Evolutionary conservation across 1,140 invertebrate genomes (phyloP), one percentile per base, ranked within the genome.

Genomic region (Ridgeia piscesae): DNA sequence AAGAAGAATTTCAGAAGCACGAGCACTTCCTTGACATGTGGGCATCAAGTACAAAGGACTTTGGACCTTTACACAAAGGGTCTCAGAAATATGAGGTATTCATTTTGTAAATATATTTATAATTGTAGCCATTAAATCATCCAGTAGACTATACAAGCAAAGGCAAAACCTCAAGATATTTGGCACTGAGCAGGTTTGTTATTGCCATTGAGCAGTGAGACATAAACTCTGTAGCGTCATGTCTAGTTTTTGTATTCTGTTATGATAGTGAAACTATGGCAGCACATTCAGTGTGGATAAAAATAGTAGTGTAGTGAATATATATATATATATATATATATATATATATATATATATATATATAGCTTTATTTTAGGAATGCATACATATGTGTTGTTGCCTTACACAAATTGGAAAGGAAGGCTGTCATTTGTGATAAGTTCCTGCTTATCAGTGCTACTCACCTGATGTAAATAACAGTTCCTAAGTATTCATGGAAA

Each of bases 1-100:
- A 94, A 89, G 92, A 93, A 33, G 93, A 94, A 21, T 94, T 94
- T 90, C 93, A 94, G 33, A 93, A 94, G 42, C 94, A 94, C 33
- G 89, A 92, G 42, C 94, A 94, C 92, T 91, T 94, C 35, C 93
- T 93, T 92, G 91, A 91, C 88, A 91, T 94, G 89, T 94, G 94
- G 94, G 93, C 91, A 93, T 93, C 94, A 9, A 93, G 91, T 91
- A 92, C 93, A 8, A 94, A 94, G 91, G 94, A 94, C 58, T 77
- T 77, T 77, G 58, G 58, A 77, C 58, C 58, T 21, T 77, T 77
- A 77, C 58, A 77, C 27, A 9, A 21, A 21, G 58, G 58, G 27
- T 77, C 58, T 21, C 58, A 77, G 58, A 77, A 77, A 21, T 77
- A 77, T 77, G 58, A 77, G 58, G 58, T 77, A 77, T 77, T 42